These are phyloP conservation scores for Daktulosphaira vitifoliae DNA, from an alignment of 1,140 invertebrate species.

Conservation along the genomic window DNA sequence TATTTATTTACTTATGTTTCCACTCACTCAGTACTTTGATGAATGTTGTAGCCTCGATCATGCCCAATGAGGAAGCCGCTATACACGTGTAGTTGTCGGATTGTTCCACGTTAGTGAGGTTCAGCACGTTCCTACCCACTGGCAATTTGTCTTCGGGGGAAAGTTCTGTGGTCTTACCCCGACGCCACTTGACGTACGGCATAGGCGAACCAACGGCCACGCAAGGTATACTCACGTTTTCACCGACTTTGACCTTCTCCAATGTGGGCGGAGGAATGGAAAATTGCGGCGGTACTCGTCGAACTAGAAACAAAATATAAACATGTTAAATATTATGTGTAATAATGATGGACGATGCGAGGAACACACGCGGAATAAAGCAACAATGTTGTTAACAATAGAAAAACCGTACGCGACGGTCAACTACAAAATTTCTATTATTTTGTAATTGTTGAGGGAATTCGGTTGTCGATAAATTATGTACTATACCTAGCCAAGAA, in stretches of 20 bases:
- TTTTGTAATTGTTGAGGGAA: conserved; percentile 22
- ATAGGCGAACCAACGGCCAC: conserved; percentile 95
- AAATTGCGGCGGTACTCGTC: conserved; percentile 87
- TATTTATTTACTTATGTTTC: too few relatives aligned
- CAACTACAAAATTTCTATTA: neutral
- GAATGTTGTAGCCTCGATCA: conserved; percentile 73
- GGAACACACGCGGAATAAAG: too few relatives aligned
- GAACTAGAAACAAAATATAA: conserved; percentile 53
- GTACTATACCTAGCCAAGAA: neutral
- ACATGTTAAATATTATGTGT: neutral
- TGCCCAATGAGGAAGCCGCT: conserved; percentile 85
- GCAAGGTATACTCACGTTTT: conserved; percentile 85
- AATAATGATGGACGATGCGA: too few relatives aligned
- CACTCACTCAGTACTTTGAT: conserved; percentile 92
- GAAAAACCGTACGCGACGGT: neutral
- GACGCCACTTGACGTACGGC: conserved; percentile 93
- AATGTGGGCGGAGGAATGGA: conserved; percentile 74
- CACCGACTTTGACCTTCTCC: conserved; percentile 82
- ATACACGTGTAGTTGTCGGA: conserved; percentile 95
- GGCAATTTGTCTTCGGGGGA: conserved; percentile 78
- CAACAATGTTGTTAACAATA: too few relatives aligned
- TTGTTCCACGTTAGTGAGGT: conserved; percentile 75
- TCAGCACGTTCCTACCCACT: conserved; percentile 74
- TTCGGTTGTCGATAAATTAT: conserved; percentile 18
- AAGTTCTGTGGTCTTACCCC: conserved; percentile 68